These are phyloP conservation scores for Microctenopoma stevenorrisi DNA, from an alignment of 2,797 vertebrate species.

Conservation along the genomic window DNA sequence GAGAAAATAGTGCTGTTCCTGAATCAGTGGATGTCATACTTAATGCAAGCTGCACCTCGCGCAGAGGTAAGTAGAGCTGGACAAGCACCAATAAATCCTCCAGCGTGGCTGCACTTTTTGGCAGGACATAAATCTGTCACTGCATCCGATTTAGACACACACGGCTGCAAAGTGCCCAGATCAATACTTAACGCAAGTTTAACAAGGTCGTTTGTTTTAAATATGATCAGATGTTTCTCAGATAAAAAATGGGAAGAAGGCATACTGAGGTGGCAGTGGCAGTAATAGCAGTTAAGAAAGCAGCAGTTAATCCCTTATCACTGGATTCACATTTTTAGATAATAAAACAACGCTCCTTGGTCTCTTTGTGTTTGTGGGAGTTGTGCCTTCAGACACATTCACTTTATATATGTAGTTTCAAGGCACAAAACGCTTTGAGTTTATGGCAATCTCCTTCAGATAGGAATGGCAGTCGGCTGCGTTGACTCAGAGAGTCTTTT, in stretches of 20 bases:
- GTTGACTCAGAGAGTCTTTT: constrained; percentile 36
- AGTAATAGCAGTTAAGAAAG: neutral
- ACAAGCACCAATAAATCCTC: constrained; percentile 49
- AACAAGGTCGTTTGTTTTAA: constrained; percentile 6
- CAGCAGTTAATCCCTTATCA: neutral
- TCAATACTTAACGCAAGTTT: constrained; percentile 44
- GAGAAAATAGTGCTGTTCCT: constrained; percentile 43
- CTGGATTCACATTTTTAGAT: neutral
- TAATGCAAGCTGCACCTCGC: constrained; percentile 62
- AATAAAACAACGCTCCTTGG: neutral
- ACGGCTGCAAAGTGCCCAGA: constrained; percentile 18
- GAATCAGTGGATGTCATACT: constrained; percentile 72
- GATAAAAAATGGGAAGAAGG: neutral
- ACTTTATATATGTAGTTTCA: constrained; percentile 11
- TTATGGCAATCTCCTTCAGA: constrained; percentile 18
- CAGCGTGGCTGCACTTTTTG: constrained; percentile 45
- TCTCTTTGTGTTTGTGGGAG: constrained; percentile 1
- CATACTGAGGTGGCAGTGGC: neutral
- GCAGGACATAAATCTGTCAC: constrained; percentile 45
- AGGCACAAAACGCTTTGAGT: constrained; percentile 17
- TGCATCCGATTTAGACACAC: constrained; percentile 38
- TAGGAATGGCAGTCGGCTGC: constrained; percentile 7
- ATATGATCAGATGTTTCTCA: constrained; percentile 8
- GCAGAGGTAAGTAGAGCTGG: constrained; percentile 63
- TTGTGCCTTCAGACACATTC: neutral